Conservation (phyloP, 1,140 invertebrate genomes). For the Anagrus nilaparvatae region DNA sequence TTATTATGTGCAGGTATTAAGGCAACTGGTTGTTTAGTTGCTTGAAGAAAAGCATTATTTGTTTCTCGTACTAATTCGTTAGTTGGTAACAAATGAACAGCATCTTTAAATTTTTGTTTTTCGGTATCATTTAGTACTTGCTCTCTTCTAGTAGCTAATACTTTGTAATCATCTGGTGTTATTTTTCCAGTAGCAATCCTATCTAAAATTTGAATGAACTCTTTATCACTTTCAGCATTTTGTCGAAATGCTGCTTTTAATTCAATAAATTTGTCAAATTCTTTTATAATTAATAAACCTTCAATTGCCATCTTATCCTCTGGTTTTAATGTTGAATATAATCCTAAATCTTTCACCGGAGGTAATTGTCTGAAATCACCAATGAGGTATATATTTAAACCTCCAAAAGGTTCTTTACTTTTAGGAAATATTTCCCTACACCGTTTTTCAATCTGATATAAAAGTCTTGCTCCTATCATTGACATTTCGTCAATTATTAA, state of each 20-base stretch:
- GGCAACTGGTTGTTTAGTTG: neutral
- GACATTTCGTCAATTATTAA: neutral
- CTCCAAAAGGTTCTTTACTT: neutral
- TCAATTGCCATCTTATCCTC: no score
- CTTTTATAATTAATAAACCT: no score
- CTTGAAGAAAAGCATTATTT: neutral
- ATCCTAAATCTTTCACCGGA: no score
- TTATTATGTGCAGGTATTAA: constrained; percentile 8
- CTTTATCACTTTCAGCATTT: neutral
- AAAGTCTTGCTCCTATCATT: neutral
- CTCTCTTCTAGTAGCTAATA: neutral
- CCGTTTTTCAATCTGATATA: neutral
- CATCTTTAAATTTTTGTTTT: neutral
- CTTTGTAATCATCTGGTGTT: neutral
- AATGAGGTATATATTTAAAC: neutral
- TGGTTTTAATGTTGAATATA: no score
- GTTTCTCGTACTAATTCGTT: neutral
- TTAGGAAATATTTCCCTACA: neutral
- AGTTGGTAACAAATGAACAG: neutral
- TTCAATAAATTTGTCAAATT: no score
- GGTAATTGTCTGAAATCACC: no score
- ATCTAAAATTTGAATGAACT: neutral
- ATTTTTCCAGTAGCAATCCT: neutral
- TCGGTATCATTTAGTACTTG: neutral
- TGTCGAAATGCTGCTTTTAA: no score